These are phyloP conservation scores for Drosophila buzzatii DNA, from an alignment of 2,888 invertebrate species.

Conservation along the genomic window DNA sequence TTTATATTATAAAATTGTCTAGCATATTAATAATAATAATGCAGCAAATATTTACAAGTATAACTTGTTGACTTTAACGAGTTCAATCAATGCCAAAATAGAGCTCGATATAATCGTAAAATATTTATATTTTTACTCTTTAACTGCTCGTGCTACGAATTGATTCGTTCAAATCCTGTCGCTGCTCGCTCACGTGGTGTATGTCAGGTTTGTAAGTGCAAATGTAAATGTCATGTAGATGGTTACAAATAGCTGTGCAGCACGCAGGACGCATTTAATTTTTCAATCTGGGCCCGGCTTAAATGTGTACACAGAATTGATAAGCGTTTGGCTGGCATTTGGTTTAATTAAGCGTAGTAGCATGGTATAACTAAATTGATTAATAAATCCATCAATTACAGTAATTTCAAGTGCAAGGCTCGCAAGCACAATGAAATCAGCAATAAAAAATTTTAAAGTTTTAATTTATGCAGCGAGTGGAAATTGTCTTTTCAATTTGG, in stretches of 20 bases:
- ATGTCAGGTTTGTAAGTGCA: slow-evolving; percentile 9
- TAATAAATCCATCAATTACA: slow-evolving; percentile 56
- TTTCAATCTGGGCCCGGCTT: slow-evolving; percentile 44
- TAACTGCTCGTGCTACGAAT: neutral
- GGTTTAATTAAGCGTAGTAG: slow-evolving; percentile 44
- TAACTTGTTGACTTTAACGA: too few relatives aligned
- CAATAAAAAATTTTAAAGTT: neutral
- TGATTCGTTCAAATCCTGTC: neutral
- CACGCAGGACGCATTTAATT: slow-evolving; percentile 19
- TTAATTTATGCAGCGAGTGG: neutral
- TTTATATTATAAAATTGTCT: too few relatives aligned
- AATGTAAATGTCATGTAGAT: slow-evolving; percentile 50
- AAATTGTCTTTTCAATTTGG: slow-evolving; percentile 26
- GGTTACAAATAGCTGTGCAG: slow-evolving; percentile 24
- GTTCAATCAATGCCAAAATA: neutral
- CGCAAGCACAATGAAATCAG: slow-evolving; percentile 1
- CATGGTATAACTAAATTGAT: slow-evolving; percentile 11
- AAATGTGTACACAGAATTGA: slow-evolving; percentile 13
- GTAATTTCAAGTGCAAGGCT: slow-evolving; percentile 38
- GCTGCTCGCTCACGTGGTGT: neutral
- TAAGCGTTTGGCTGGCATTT: slow-evolving; percentile 11
- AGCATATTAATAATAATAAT: too few relatives aligned
- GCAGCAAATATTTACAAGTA: too few relatives aligned
- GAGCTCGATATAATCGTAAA: neutral
- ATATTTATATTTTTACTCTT: too few relatives aligned